Percentiles rank a stretch among this genome's conserved stretches.
Evolutionary conservation across 2,797 vertebrate species (phyloP).

Genomic region (Nasua narica): DNA sequence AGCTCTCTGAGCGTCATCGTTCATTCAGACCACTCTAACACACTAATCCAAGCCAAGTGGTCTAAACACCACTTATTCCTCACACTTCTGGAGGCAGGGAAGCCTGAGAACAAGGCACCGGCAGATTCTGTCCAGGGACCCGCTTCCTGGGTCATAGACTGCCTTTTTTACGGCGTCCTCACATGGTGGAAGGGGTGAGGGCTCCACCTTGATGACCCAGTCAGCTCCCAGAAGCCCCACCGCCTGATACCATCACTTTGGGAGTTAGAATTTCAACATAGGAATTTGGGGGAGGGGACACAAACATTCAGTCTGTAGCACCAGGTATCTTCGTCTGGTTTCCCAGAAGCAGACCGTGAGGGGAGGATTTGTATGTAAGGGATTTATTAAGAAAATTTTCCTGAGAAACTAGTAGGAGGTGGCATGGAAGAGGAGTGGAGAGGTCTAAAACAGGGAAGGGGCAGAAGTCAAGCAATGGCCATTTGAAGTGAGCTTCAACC

Average conservation of each 20-base stretch:
- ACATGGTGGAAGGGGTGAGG: not conserved
- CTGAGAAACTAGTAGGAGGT: not conserved
- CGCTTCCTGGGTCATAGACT: not conserved
- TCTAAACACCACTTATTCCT: not conserved
- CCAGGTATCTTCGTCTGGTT: not conserved
- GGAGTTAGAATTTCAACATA: not conserved
- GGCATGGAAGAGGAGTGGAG: not conserved
- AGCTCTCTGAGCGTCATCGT: not conserved
- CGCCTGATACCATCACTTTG: not conserved
- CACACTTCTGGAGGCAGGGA: not conserved
- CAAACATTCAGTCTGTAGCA: not conserved
- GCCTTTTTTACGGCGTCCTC: not conserved
- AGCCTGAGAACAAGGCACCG: not conserved
- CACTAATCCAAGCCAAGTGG: not conserved
- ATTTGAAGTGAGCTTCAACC: not conserved
- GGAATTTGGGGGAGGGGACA: not conserved
- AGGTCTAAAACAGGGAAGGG: not conserved
- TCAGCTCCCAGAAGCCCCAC: not conserved
- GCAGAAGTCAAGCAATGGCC: not conserved
- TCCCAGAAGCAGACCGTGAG: not conserved
- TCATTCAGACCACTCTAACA: not conserved
- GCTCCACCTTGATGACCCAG: not conserved
- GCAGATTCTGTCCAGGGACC: not conserved
- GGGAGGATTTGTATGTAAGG: not conserved
- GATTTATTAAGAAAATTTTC: not conserved